These are phyloP conservation scores for Helicoverpa armigera DNA, from an alignment of 1,140 invertebrate species.

Conservation along the genomic window DNA sequence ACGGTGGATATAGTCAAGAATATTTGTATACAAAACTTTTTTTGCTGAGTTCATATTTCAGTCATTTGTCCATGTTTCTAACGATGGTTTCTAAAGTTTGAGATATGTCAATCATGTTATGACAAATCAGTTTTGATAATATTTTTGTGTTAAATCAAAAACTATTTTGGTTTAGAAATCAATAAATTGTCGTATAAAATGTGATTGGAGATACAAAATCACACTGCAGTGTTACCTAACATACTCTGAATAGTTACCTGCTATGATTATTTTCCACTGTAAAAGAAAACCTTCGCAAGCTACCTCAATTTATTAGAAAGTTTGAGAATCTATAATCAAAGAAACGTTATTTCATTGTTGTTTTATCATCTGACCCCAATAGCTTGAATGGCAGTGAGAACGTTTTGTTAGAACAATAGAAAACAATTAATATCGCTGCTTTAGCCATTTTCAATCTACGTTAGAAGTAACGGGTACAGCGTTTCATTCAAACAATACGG, in stretches of 20 bases:
- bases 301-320: constrained; percentile 21
- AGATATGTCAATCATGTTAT: no score
- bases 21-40: no score
- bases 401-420: constrained; percentile 18
- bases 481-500: background rate
- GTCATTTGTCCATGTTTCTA: no score
- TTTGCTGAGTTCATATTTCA: no score
- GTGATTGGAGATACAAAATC: no score
- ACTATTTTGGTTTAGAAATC: no score
- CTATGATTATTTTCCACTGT: background rate
- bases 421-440: constrained; percentile 32
- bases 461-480: background rate
- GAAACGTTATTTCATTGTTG: constrained; percentile 32
- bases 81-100: no score
- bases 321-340: constrained; percentile 37
- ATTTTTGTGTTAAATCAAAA: no score
- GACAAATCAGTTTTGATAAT: no score
- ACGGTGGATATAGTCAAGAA: no score
- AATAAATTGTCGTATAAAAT: no score
- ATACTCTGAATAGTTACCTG: background rate
- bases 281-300: constrained; percentile 4
- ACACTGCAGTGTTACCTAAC: background rate
- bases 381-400: constrained; percentile 23
- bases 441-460: constrained; percentile 12
- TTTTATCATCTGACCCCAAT: constrained; percentile 27